Conservation (phyloP, 2,797 vertebrate species). For the Anabas testudineus region DNA sequence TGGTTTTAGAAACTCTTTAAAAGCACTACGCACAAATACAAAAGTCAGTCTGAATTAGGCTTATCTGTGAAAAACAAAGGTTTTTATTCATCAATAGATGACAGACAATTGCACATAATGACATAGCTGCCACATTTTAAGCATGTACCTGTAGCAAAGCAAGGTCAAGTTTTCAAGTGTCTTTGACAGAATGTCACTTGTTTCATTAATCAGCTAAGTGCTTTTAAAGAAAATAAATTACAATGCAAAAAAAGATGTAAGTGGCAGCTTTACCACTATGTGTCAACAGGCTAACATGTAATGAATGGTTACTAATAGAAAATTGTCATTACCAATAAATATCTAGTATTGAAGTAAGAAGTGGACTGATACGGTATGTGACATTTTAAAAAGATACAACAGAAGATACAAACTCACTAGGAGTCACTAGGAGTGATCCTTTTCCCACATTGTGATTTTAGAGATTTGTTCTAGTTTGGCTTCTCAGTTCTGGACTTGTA, state of each 20-base stretch:
- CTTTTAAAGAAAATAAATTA: neutral
- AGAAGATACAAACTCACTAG: too few species aligned
- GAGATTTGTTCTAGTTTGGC: too few species aligned
- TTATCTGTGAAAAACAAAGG: neutral
- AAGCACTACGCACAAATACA: slow-evolving; percentile 20
- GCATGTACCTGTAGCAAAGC: neutral
- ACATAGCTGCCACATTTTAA: neutral
- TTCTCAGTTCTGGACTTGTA: too few species aligned
- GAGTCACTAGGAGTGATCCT: slow-evolving; percentile 32
- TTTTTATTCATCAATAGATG: slow-evolving; percentile 4
- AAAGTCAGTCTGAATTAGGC: slow-evolving; percentile 40
- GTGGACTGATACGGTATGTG: neutral
- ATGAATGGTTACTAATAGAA: slow-evolving; percentile 16
- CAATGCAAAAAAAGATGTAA: neutral
- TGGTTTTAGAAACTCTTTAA: slow-evolving; percentile 30
- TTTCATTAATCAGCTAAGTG: neutral
- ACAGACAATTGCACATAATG: slow-evolving; percentile 1
- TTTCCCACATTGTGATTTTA: slow-evolving; percentile 53
- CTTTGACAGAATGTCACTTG: neutral
- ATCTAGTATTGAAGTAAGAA: slow-evolving; percentile 21
- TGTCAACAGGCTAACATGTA: neutral
- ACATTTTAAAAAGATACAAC: slow-evolving; percentile 5
- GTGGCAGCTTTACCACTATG: neutral
- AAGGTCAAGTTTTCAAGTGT: neutral
- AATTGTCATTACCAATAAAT: slow-evolving; percentile 23